These are phyloP conservation scores for Enteromius treurensis DNA, from an alignment of 2,797 vertebrate genomes.

Conservation along the genomic window DNA sequence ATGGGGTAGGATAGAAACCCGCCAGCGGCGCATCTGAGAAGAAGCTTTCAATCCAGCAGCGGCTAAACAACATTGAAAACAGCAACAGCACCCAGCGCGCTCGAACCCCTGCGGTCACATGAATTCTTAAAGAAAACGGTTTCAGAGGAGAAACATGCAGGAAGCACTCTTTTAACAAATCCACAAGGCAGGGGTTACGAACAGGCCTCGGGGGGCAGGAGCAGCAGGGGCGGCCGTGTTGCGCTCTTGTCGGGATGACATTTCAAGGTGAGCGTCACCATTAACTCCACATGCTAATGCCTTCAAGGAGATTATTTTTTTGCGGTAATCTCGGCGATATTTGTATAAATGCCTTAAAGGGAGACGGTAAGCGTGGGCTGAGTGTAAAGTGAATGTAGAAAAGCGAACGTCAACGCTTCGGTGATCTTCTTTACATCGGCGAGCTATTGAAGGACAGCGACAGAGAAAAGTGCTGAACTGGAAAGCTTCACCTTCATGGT, in stretches of 20 bases:
- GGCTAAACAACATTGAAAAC: background rate
- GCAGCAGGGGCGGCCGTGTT: slow-evolving; percentile 13
- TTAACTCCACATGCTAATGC: slow-evolving; percentile 46
- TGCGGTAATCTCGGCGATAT: slow-evolving; percentile 41
- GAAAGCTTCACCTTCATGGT: slow-evolving; percentile 51
- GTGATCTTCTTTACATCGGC: slow-evolving; percentile 39
- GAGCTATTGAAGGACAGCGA: slow-evolving; percentile 40
- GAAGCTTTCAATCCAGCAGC: slow-evolving; percentile 13
- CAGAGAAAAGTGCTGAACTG: slow-evolving; percentile 51
- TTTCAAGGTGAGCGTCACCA: slow-evolving; percentile 52
- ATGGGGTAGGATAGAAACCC: slow-evolving; percentile 55
- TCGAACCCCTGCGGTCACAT: slow-evolving; percentile 14
- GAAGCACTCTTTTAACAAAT: slow-evolving; percentile 39
- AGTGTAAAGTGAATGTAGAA: slow-evolving; percentile 38
- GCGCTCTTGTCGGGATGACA: slow-evolving; percentile 26
- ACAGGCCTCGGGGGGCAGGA: background rate
- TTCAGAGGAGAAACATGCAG: slow-evolving; percentile 12
- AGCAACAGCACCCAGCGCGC: background rate
- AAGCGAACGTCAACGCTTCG: slow-evolving; percentile 12
- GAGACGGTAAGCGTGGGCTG: slow-evolving; percentile 14
- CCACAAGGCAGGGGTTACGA: background rate
- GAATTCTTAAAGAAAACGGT: slow-evolving; percentile 29
- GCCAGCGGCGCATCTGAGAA: slow-evolving; percentile 1
- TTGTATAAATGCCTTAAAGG: slow-evolving; percentile 50
- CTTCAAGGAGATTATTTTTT: slow-evolving; percentile 45